A percentile compares a stretch with the other conserved stretches of the same genome.
Conservation (phyloP, 2,888 invertebrate genomes). For the Cryptops parisi region DNA sequence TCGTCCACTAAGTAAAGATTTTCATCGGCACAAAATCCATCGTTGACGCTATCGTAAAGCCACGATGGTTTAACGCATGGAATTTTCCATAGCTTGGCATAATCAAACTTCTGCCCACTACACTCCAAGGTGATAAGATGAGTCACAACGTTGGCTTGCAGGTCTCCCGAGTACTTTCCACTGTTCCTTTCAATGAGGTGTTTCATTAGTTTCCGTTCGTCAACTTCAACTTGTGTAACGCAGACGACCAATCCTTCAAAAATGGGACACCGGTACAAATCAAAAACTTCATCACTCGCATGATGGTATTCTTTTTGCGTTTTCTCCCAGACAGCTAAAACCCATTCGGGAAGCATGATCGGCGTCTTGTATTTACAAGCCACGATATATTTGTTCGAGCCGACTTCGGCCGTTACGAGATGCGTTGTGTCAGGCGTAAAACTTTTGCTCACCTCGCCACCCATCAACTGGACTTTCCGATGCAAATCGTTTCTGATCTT, state of each 20-base stretch:
- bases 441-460: constrained; percentile 29
- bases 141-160: constrained; percentile 38
- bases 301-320: constrained; percentile 46
- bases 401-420: constrained; percentile 48
- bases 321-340: constrained; percentile 61
- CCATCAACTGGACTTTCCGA: constrained; percentile 30
- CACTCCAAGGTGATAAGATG: constrained; percentile 40
- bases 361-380: constrained; percentile 51
- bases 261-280: constrained; percentile 46
- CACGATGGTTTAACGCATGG: constrained; percentile 60
- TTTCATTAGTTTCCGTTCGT: constrained; percentile 48
- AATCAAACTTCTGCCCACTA: constrained; percentile 55
- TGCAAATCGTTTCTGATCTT: constrained; percentile 25
- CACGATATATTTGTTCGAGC: constrained; percentile 37
- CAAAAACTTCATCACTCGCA: constrained; percentile 49
- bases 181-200: constrained; percentile 58
- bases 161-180: constrained; percentile 41
- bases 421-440: constrained; percentile 50
- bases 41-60: constrained; percentile 59
- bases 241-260: constrained; percentile 66
- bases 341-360: constrained; percentile 64
- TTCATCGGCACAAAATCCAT: constrained; percentile 51
- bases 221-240: constrained; percentile 53
- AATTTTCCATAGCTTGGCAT: constrained; percentile 42
- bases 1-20: constrained; percentile 34